These are phyloP conservation scores for Unio pictorum DNA, from an alignment of 2,888 invertebrate species.

Conservation along the genomic window DNA sequence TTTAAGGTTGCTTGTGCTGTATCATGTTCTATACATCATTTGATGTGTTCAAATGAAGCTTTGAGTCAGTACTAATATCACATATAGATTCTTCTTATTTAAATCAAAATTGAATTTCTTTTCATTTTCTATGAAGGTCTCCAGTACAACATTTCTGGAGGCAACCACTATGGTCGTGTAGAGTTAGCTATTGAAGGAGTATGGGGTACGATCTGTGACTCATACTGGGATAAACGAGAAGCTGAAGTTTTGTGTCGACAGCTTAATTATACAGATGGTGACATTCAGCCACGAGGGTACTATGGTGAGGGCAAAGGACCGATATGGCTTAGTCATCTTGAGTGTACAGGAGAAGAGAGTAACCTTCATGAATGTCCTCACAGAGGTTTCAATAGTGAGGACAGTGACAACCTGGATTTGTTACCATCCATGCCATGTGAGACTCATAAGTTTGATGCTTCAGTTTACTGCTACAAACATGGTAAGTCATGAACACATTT, in stretches of 20 bases:
- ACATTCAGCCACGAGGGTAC: constrained; percentile 32
- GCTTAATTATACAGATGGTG: constrained; percentile 50
- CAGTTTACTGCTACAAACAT: constrained; percentile 53
- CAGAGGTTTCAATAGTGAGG: constrained; percentile 47
- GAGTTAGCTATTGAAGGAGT: constrained; percentile 80
- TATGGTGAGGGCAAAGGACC: constrained; percentile 55
- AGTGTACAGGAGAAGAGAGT: constrained; percentile 52
- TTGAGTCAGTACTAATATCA: too few species aligned
- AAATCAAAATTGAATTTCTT: background rate
- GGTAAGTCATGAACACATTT: constrained; percentile 10
- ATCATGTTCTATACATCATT: too few species aligned
- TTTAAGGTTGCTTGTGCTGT: too few species aligned
- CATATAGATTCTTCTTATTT: background rate
- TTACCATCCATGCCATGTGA: constrained; percentile 41
- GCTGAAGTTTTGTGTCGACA: constrained; percentile 76
- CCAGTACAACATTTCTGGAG: constrained; percentile 41
- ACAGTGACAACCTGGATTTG: constrained; percentile 33
- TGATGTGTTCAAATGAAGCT: too few species aligned
- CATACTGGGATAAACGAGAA: constrained; percentile 80
- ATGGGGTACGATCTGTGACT: constrained; percentile 84
- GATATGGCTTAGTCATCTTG: constrained; percentile 59
- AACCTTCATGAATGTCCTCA: constrained; percentile 54
- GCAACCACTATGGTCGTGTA: constrained; percentile 67
- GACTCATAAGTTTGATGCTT: constrained; percentile 53
- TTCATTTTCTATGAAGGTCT: constrained; percentile 31